Conservation (phyloP, 2,888 invertebrate genomes). For the Camponotus fellah region DNA sequence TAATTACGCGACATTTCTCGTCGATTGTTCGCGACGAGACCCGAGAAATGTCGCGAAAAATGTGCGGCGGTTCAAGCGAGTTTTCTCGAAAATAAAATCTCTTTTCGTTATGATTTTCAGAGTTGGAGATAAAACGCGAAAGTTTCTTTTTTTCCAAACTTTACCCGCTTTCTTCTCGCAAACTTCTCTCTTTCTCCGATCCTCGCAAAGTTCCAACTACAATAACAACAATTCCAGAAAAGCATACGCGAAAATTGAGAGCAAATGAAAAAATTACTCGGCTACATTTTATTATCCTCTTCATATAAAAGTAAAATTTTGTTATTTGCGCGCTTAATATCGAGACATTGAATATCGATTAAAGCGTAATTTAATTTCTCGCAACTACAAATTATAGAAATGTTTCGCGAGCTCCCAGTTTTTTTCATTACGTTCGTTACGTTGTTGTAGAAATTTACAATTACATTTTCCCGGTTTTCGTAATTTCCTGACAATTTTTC, state of each 20-base stretch:
- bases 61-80: neutral
- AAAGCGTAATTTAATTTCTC: neutral
- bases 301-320: neutral
- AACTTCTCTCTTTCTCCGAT: neutral
- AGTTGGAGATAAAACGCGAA: neutral
- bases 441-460: neutral
- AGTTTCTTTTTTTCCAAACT: neutral
- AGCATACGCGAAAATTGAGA: neutral
- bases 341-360: neutral
- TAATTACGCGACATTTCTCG: constrained; percentile 60
- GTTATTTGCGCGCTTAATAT: neutral
- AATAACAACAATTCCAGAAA: neutral
- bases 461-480: neutral
- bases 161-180: neutral
- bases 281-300: neutral
- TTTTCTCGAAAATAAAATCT: constrained; percentile 17
- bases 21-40: constrained; percentile 4
- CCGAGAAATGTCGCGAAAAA: neutral
- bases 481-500: neutral
- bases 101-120: constrained; percentile 20
- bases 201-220: constrained; percentile 10
- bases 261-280: constrained; percentile 24
- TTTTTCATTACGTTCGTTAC: neutral
- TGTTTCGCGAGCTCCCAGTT: neutral
- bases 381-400: neutral